These are phyloP conservation scores for Drosophila rhopaloa DNA, from an alignment of 1,140 invertebrate genomes.

Conservation along the genomic window DNA sequence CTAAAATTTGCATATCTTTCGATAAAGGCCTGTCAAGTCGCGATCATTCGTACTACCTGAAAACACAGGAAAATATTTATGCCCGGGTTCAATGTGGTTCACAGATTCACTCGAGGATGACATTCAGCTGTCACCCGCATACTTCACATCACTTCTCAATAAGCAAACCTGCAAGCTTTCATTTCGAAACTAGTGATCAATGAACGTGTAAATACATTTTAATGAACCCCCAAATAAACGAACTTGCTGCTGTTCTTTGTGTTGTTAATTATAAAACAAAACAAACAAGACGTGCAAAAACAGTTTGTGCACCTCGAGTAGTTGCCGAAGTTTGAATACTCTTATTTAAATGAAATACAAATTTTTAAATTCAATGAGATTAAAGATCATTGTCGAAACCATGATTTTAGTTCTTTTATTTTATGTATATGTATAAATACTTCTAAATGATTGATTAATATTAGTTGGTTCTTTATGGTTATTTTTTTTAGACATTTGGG, in stretches of 20 bases:
- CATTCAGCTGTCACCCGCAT: constrained; percentile 65
- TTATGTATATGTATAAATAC: too few species aligned
- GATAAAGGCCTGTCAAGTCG: constrained; percentile 2
- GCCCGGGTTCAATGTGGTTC: constrained; percentile 54
- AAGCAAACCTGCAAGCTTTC: constrained; percentile 49
- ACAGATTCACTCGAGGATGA: constrained; percentile 33
- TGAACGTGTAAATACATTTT: constrained; percentile 80
- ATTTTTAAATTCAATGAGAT: too few species aligned
- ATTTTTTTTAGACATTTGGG: too few species aligned
- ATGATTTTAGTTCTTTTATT: too few species aligned
- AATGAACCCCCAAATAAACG: constrained; percentile 46
- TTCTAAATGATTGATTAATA: too few species aligned
- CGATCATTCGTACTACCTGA: constrained; percentile 17
- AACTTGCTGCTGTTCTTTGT: constrained; percentile 28
- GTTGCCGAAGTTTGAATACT: constrained; percentile 13
- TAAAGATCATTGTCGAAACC: too few species aligned
- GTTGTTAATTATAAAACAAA: constrained; percentile 49
- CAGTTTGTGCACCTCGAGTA: not conserved
- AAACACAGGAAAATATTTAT: constrained; percentile 15
- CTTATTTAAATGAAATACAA: not conserved
- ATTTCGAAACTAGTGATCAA: constrained; percentile 58
- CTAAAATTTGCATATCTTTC: constrained; percentile 41
- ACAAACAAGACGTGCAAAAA: constrained; percentile 34
- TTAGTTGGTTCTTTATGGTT: too few species aligned
- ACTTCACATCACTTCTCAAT: constrained; percentile 37